phyloP scores from a whole-genome alignment of 2,113 vertebrate genomes.

The Odocoileus hemionus region DNA sequence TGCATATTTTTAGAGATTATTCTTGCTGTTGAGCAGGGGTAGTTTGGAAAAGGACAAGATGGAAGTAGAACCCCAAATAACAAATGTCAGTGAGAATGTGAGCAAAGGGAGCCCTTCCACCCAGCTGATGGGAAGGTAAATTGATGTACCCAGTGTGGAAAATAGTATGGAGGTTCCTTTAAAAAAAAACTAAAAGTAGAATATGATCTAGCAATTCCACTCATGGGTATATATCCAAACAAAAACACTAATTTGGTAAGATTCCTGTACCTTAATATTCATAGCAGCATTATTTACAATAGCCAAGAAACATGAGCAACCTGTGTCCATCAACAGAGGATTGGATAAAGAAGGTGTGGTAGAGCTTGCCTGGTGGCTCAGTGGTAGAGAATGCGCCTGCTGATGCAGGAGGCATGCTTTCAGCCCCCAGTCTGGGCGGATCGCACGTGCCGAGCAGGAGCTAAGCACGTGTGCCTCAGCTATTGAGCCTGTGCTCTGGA shows the following conservation, averaged over 20 bases:
- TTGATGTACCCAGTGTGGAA: not conserved
- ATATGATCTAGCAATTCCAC: not conserved
- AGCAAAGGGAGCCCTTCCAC: not conserved
- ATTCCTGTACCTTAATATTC: not conserved
- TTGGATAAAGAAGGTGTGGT: not conserved
- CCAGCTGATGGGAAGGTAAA: not conserved
- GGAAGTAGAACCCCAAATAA: not conserved
- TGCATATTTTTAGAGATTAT: not conserved
- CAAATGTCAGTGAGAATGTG: not conserved
- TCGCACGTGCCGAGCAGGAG: not conserved
- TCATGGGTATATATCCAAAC: not conserved
- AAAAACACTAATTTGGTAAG: not conserved
- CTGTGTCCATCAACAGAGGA: not conserved
- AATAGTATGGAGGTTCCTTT: not conserved
- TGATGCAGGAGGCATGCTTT: not conserved
- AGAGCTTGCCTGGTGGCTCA: not conserved
- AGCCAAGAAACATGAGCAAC: not conserved
- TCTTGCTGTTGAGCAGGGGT: not conserved
- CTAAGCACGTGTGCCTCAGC: not conserved
- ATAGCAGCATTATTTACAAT: not conserved
- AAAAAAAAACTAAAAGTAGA: not conserved
- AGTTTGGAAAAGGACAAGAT: not conserved
- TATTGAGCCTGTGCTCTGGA: not conserved
- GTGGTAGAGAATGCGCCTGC: not conserved
- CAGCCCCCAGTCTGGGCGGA: not conserved